Percentiles rank a stretch among this genome's conserved stretches.
These are phyloP conservation scores for Intellagama lesueurii DNA, from an alignment of 2,797 vertebrate species.

Conservation along the genomic window DNA sequence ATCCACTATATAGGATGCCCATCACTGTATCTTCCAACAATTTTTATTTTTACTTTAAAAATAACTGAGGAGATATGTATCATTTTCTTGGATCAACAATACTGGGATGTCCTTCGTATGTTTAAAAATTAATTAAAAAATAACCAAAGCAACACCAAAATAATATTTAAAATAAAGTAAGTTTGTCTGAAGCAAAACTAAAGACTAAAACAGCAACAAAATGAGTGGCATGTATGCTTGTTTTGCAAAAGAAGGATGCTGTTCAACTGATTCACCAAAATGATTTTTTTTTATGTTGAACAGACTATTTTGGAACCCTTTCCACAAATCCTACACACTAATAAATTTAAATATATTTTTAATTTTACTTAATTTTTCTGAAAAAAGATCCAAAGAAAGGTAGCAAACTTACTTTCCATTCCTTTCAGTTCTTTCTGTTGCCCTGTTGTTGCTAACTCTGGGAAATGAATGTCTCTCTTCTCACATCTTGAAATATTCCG, in stretches of 20 bases:
- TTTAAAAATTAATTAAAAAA: no score
- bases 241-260: slow-evolving; percentile 15
- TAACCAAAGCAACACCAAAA: background rate
- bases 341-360: background rate
- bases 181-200: background rate
- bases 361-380: background rate
- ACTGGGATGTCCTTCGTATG: background rate
- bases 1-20: background rate
- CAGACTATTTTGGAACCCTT: background rate
- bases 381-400: background rate
- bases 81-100: background rate
- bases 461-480: slow-evolving; percentile 71
- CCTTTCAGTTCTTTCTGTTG: slow-evolving; percentile 78
- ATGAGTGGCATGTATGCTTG: background rate
- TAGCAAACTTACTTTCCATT: slow-evolving; percentile 63
- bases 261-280: slow-evolving; percentile 8
- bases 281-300: background rate
- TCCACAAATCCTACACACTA: background rate
- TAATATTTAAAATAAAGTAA: background rate
- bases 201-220: background rate
- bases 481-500: slow-evolving; percentile 65
- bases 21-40: background rate
- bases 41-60: background rate
- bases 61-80: background rate
- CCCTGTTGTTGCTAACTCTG: slow-evolving; percentile 65